Evolutionary conservation across 1,140 invertebrate species (phyloP).

Genomic region (Drosophila littoralis): DNA sequence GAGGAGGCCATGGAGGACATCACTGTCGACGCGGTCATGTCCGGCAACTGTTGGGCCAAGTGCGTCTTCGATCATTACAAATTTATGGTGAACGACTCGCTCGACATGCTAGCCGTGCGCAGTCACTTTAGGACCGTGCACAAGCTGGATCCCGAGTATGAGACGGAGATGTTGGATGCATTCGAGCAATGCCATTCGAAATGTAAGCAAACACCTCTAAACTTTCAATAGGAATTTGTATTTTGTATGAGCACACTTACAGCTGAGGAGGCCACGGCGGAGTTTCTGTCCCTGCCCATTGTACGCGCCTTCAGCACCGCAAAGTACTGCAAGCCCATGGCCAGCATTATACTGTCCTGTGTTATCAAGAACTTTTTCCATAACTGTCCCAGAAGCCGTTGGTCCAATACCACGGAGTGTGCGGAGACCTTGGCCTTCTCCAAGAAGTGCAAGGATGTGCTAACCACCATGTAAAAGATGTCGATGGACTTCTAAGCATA

Average conservation of each 20-base stretch:
- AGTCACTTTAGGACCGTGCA: constrained; percentile 49
- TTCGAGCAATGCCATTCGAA: constrained; percentile 60
- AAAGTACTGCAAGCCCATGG: constrained; percentile 51
- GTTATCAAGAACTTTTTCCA: constrained; percentile 68
- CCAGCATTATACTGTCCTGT: constrained; percentile 65
- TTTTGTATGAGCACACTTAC: neutral
- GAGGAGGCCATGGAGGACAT: constrained; percentile 71
- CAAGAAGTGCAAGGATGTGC: constrained; percentile 66
- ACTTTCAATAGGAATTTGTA: neutral
- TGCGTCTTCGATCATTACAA: constrained; percentile 68
- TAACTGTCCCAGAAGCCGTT: constrained; percentile 62
- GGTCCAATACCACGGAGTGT: constrained; percentile 69
- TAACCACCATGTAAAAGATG: constrained; percentile 63
- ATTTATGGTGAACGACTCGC: constrained; percentile 40
- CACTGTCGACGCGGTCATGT: constrained; percentile 63
- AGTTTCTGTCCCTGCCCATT: constrained; percentile 51
- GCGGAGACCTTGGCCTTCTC: constrained; percentile 53
- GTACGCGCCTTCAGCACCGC: constrained; percentile 31
- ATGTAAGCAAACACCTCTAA: constrained; percentile 20
- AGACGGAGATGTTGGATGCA: constrained; percentile 64
- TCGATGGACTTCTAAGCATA: too few species aligned
- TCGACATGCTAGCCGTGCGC: constrained; percentile 63
- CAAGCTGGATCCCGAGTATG: constrained; percentile 63
- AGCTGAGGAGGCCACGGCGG: constrained; percentile 53
- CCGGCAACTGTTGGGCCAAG: constrained; percentile 61